Evolutionary conservation across 2,888 invertebrate species (phyloP), one percentile per base, ranked within the genome.

Genomic region (Cinara cedri): DNA sequence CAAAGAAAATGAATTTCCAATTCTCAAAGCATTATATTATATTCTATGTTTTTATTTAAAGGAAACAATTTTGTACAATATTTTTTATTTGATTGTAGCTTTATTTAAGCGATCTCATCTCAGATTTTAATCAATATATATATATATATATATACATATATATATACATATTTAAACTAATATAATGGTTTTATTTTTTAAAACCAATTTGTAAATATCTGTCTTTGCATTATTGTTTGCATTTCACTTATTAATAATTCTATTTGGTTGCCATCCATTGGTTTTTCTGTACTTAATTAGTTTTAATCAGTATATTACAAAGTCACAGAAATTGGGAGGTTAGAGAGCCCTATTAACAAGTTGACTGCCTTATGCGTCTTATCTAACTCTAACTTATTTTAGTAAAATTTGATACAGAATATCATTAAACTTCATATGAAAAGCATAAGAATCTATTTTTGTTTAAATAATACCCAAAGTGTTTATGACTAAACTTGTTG

Each of bases 71-170:
- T 34, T 60, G 3, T 60, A 26, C 24, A 24, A 24, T 60, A 16
- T 60, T 26, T 26, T 63, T n/a, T 19, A 63, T 42, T 42, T 63
- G 11, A 42, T 42, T 63, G n/a, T 63, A 34, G 66, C 46, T 66
- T 66, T 46, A 46, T 46, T 66, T 46, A 16, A 66, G 65, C 14
- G 66, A 66, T 46, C 66, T 66, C 66, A 66, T 66, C 46, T 66
- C 46, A 49, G n/a, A 24, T 46, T 66, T 21, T 46, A 49, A 21
- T 66, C 66, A 66, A 63, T 19, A 19, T 44, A 34, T 34, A 34
- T 63, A 44, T n/a, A n/a, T n/a, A n/a, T n/a, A n/a, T n/a, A n/a
- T n/a, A n/a, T n/a, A n/a, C n/a, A n/a, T n/a, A n/a, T n/a, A 63
- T 19, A 19, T 44, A 34, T 34, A 34, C 42, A 44, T 46, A 21